Conservation (phyloP, 2,888 invertebrate species). For the Amphipyra tragopoginis region DNA sequence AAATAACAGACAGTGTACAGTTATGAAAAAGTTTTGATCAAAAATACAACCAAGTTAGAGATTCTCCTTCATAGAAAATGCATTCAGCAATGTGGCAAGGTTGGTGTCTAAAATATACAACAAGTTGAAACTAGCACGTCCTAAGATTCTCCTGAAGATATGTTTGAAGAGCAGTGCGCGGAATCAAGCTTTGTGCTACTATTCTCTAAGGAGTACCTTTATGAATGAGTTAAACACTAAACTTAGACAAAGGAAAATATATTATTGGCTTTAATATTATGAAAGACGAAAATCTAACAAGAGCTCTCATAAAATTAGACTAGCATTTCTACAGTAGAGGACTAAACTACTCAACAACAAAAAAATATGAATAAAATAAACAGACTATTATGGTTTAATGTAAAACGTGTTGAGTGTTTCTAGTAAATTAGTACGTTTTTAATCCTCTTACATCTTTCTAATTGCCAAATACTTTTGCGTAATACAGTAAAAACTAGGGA, state of each 20-base stretch:
- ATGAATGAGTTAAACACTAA: background rate
- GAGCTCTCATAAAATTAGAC: background rate
- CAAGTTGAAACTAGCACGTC: constrained; percentile 5
- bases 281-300: background rate
- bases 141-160: constrained; percentile 3
- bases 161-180: background rate
- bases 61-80: background rate
- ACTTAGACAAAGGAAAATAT: background rate
- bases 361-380: background rate
- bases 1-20: background rate
- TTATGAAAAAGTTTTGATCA: constrained; percentile 2
- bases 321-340: no score
- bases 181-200: background rate
- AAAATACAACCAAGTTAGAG: constrained; percentile 1
- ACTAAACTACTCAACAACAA: background rate
- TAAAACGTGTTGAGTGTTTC: background rate
- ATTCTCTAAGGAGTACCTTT: background rate
- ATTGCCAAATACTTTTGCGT: constrained; percentile 36
- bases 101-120: constrained; percentile 4
- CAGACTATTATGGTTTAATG: background rate
- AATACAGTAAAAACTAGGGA: constrained; percentile 59
- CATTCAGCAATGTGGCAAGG: background rate
- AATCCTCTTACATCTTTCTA: constrained; percentile 1
- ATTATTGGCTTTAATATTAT: no score
- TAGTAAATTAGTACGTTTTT: background rate